Evolutionary conservation across 2,888 invertebrate species (phyloP).

Genomic region (Strigamia transsilvanica): DNA sequence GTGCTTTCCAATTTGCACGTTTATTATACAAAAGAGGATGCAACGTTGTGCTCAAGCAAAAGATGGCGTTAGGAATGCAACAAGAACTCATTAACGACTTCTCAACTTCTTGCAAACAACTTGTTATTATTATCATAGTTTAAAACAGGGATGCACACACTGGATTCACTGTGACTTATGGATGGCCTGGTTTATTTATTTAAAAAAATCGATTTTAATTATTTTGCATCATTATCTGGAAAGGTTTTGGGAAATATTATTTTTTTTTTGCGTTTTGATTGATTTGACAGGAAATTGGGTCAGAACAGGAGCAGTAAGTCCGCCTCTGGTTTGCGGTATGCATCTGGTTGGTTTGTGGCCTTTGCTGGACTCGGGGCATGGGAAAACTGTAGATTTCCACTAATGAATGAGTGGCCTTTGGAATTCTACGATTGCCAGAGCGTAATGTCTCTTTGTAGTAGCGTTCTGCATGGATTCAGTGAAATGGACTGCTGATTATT

Average conservation of each 20-base stretch:
- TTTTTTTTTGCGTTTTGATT: constrained; percentile 4
- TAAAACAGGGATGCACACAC: too few relatives aligned
- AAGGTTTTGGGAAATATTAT: not conserved
- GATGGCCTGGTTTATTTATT: not conserved
- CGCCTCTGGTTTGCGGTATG: not conserved
- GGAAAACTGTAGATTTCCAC: not conserved
- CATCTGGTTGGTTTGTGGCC: not conserved
- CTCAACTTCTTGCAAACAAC: not conserved
- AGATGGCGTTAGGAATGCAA: not conserved
- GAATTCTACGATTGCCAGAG: too few relatives aligned
- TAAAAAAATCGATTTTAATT: not conserved
- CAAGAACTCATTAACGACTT: not conserved
- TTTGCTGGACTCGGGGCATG: not conserved
- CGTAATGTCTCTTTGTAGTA: too few relatives aligned
- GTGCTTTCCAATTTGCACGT: constrained; percentile 2
- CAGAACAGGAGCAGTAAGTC: not conserved
- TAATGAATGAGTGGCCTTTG: not conserved
- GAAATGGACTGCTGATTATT: too few relatives aligned
- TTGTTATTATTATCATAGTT: too few relatives aligned
- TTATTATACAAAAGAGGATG: constrained; percentile 1
- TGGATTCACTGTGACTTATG: too few relatives aligned
- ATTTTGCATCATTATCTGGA: not conserved
- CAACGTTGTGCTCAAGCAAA: not conserved
- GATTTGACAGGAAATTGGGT: constrained; percentile 18
- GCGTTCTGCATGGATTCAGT: too few relatives aligned